Percentiles rank a stretch among this genome's conserved stretches.
phyloP scores from a whole-genome alignment of 2,888 invertebrate species.

The Philereme vetulata region DNA sequence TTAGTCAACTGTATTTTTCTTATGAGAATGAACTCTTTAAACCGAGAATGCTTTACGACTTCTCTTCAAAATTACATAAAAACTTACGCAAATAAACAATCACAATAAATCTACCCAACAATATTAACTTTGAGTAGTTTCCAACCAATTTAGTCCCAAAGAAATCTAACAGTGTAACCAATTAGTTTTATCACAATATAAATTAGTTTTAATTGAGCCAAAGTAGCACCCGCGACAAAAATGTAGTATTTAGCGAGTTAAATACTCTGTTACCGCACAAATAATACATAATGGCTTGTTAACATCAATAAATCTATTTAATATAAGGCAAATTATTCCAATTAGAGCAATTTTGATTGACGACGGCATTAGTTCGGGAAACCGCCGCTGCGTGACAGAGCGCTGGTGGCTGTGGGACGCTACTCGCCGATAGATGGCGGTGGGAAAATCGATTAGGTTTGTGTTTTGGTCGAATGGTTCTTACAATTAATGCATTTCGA shows the following conservation, averaged over 20 bases:
- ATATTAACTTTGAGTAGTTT: neutral
- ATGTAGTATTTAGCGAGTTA: slow-evolving; percentile 40
- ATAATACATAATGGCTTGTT: slow-evolving; percentile 49
- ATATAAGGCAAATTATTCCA: slow-evolving; percentile 70
- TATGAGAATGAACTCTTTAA: too few relatives aligned
- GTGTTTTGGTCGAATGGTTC: slow-evolving; percentile 11
- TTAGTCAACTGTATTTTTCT: too few relatives aligned
- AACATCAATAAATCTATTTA: slow-evolving; percentile 75
- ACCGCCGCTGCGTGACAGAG: slow-evolving; percentile 54
- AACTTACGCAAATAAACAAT: too few relatives aligned
- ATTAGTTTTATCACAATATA: slow-evolving; percentile 15
- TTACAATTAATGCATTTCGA: neutral
- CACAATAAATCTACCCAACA: too few relatives aligned
- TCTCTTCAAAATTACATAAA: too few relatives aligned
- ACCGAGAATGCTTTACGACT: too few relatives aligned
- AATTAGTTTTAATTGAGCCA: slow-evolving; percentile 28
- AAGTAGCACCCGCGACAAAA: slow-evolving; percentile 29
- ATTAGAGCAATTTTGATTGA: slow-evolving; percentile 67
- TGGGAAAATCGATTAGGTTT: slow-evolving; percentile 48
- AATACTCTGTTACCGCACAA: slow-evolving; percentile 38
- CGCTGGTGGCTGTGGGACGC: slow-evolving; percentile 48
- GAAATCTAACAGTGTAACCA: neutral
- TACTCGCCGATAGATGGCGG: slow-evolving; percentile 74
- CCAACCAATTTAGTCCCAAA: slow-evolving; percentile 4
- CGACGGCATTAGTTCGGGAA: slow-evolving; percentile 48